phyloP scores from a whole-genome alignment of 2,888 invertebrate genomes.

The Zygaena filipendulae region DNA sequence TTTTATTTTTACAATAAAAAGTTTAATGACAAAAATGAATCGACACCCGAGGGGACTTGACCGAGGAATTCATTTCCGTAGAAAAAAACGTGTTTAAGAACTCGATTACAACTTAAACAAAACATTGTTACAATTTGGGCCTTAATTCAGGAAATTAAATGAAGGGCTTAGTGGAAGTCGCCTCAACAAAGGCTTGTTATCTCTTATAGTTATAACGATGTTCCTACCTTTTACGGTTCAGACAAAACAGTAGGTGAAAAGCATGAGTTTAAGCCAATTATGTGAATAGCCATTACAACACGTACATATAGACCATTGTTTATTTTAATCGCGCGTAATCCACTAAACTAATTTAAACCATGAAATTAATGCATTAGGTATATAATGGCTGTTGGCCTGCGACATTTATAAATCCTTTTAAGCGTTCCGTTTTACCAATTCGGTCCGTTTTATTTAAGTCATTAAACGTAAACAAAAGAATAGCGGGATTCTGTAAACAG shows the following conservation, averaged over 20 bases:
- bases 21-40: too few species aligned
- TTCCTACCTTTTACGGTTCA: constrained; percentile 34
- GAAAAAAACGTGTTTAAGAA: constrained; percentile 53
- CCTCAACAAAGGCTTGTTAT: constrained; percentile 46
- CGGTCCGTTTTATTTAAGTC: constrained; percentile 64
- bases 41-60: constrained; percentile 24
- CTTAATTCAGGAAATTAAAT: constrained; percentile 63
- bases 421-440: constrained; percentile 51
- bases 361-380: constrained; percentile 34
- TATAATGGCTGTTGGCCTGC: constrained; percentile 27
- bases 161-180: constrained; percentile 47
- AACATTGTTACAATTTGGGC: constrained; percentile 51
- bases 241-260: constrained; percentile 39
- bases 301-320: constrained; percentile 36
- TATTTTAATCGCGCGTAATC: constrained; percentile 34
- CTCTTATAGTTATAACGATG: constrained; percentile 52
- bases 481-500: constrained; percentile 46
- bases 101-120: constrained; percentile 62
- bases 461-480: constrained; percentile 65
- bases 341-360: constrained; percentile 34
- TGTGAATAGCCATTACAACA: constrained; percentile 39
- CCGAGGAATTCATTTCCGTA: constrained; percentile 49
- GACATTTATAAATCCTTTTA: constrained; percentile 46
- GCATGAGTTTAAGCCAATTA: constrained; percentile 41
- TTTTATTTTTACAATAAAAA: too few species aligned